Conservation (phyloP, 2,113 vertebrate species). For the Oncorhynchus masou region DNA sequence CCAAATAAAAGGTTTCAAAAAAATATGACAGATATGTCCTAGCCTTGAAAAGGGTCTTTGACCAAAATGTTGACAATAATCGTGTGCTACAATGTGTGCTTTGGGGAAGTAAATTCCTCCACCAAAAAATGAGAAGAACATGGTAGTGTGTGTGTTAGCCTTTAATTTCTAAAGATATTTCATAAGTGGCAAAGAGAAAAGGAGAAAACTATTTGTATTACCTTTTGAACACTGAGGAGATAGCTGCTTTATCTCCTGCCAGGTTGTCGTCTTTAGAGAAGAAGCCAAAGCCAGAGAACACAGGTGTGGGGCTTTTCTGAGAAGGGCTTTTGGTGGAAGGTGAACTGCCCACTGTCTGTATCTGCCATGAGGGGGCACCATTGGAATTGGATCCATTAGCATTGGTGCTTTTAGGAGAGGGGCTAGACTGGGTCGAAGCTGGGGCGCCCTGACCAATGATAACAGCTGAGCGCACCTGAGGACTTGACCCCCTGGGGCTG, state of each 20-base stretch:
- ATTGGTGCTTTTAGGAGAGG: slow-evolving; percentile 76
- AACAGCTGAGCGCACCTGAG: slow-evolving; percentile 48
- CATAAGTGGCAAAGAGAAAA: neutral
- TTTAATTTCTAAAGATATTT: too few species aligned
- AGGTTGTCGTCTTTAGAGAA: slow-evolving; percentile 68
- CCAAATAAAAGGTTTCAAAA: too few species aligned
- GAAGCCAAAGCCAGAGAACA: slow-evolving; percentile 72
- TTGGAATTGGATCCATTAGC: slow-evolving; percentile 52
- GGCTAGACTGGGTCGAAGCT: slow-evolving; percentile 67
- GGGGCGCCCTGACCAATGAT: slow-evolving; percentile 47
- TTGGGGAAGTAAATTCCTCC: neutral
- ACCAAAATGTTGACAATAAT: too few species aligned
- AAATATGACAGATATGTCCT: too few species aligned
- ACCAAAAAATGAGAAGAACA: too few species aligned
- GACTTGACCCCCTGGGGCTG: slow-evolving; percentile 68
- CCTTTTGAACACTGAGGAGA: slow-evolving; percentile 78
- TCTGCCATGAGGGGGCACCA: slow-evolving; percentile 74
- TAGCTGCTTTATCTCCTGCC: slow-evolving; percentile 66
- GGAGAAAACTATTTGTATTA: slow-evolving; percentile 53
- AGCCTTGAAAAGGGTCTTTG: too few species aligned
- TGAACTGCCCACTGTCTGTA: slow-evolving; percentile 60
- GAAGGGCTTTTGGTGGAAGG: slow-evolving; percentile 76
- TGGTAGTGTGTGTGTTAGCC: too few species aligned
- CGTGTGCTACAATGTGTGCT: neutral
- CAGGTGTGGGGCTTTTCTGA: slow-evolving; percentile 79